phyloP scores from a whole-genome alignment of 2,797 vertebrate species.

The Garrulus glandarius region DNA sequence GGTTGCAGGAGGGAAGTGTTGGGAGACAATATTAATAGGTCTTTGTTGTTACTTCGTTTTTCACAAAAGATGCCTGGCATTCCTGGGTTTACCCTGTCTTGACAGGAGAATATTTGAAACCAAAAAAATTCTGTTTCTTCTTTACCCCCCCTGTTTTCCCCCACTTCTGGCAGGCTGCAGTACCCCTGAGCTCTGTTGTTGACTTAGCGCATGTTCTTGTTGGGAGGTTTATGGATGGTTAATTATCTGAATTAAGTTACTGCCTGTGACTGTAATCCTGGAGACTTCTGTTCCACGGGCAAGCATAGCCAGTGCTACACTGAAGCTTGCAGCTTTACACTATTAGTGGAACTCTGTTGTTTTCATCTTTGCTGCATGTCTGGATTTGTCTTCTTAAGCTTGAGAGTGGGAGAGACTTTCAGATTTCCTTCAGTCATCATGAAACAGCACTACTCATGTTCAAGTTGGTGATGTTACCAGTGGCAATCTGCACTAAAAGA shows the following conservation, averaged over 20 bases:
- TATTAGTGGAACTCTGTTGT: not conserved
- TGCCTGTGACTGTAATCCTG: not conserved
- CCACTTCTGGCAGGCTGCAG: not conserved
- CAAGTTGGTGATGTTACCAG: conserved; percentile 45
- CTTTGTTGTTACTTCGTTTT: not conserved
- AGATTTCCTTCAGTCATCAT: conserved; percentile 32
- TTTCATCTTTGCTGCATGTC: not conserved
- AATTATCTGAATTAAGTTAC: not conserved
- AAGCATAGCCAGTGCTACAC: not conserved
- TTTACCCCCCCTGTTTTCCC: not conserved
- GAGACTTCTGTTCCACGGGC: not conserved
- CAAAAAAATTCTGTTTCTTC: not conserved
- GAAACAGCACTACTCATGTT: conserved; percentile 37
- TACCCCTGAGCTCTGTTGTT: not conserved
- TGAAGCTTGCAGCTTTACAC: not conserved
- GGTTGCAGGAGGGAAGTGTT: not conserved
- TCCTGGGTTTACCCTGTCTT: not conserved
- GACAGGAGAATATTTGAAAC: not conserved
- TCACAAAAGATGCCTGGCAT: not conserved
- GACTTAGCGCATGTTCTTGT: not conserved
- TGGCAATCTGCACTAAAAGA: conserved; percentile 32
- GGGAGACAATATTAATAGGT: not conserved
- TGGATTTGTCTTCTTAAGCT: not conserved
- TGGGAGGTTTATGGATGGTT: conserved; percentile 2
- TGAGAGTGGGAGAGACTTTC: not conserved